Evolutionary conservation across 2,888 invertebrate species (phyloP), one percentile per base, ranked within the genome.

Genomic region (Cataglyphis altisquamis): DNA sequence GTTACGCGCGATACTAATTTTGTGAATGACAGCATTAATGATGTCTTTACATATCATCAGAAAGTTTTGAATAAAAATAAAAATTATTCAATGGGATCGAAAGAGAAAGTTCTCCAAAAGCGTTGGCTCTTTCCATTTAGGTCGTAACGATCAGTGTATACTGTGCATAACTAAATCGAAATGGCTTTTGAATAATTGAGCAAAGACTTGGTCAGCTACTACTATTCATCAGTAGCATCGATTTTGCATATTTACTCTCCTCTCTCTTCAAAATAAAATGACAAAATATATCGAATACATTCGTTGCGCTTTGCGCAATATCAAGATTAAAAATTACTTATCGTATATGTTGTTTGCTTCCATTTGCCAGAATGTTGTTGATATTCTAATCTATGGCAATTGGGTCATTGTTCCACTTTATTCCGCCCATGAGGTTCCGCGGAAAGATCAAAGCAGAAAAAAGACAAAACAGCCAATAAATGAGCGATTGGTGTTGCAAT

Each of bases 91-190:
- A 57, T 18, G 25, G 32, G 29, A 48, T 45, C 45, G 74, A 80
- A 60, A 73, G 78, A 80, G 78, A 73, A 80, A 80, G 78, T 55
- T 74, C 36, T 78, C 52, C 39, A 68, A 77, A 78, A 78, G 45
- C 18, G 18, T 78, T 3, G 18, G 29, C 10, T 63, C 36, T 60
- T 63, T 21, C 60, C 12, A 62, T 60, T n/a, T 73, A 18, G 78
- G 78, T 25, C 60, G 60, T 15, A 48, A 68, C 29, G 18, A 21
- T 45, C 77, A 57, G 21, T 57, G 45, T 36, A 10, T 18, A 6
- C 32, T 10, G 2, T 32, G 77, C 32, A 57, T 45, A 60, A 52
- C 25, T 48, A 74, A 80, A 73, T 62, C 74, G 45, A 60, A 62
- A 18, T 45, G 36, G 1, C 60, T 73, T 80, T 73, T 36, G 45